Evolutionary conservation across 2,888 invertebrate genomes (phyloP), one percentile per base, ranked within the genome.

Genomic region (Dusona sp.): DNA sequence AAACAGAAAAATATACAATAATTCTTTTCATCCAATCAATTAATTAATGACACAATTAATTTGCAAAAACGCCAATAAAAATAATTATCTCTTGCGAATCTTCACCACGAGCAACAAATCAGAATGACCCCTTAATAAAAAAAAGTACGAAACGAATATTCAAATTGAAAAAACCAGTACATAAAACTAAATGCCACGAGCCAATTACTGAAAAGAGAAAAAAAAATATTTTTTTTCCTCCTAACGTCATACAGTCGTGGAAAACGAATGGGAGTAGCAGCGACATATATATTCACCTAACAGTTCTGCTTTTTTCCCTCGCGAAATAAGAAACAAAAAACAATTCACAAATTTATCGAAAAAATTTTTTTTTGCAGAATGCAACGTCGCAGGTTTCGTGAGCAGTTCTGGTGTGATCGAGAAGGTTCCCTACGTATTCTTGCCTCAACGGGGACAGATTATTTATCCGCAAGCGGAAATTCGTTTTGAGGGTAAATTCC

Each of bases 381-480:
- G 97, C 95, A 96, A 97, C 64, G 94, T 98, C 92, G 97, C 98
- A 77, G 97, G 97, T 42, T 98, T 98, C 93, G 96, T 97, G 11
- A 96, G 96, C 73, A 97, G 96, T 84, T 95, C 96, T 29, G 96
- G 96, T 68, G 95, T 95, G 42, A 94, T 96, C 70, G 98, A 98
- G 94, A 96, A 96, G 92, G 97, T 98, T 90, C 98, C 98, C 33
- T 97, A 97, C 93, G 97, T 98, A 29, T 98, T 97, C 94, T 95
- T 98, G 89, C 98, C 98, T 25, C 95, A 97, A 88, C 97, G 97
- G 92, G 98, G 98, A 65, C 98, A 98, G 95, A 97, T 98, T 90
- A 97, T 98, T 90, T 97, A 98, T 94, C 98, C 98, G 1, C 97
- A 98, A 88, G 97, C 97, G 91, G 98, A 98, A 95, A 98, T 98